A percentile compares a stretch with the other conserved stretches of the same genome.
phyloP scores from a whole-genome alignment of 2,888 invertebrate genomes.

The Thereva unica region DNA sequence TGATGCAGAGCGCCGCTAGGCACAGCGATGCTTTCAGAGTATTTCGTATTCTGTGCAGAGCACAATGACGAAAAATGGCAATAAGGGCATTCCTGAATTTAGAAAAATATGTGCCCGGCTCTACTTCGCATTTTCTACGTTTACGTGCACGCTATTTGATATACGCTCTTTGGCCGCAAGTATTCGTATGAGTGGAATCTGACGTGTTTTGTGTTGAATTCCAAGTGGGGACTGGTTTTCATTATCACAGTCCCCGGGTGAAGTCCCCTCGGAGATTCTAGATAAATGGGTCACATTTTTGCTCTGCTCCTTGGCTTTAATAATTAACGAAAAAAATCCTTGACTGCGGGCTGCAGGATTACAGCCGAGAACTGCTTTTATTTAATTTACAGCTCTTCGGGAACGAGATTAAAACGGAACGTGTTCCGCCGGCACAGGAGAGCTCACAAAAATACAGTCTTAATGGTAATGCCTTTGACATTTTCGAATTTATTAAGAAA shows the following conservation, averaged over 20 bases:
- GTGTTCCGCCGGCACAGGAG: too few relatives aligned
- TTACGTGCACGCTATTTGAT: constrained; percentile 35
- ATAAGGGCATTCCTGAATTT: constrained; percentile 43
- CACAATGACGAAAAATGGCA: constrained; percentile 44
- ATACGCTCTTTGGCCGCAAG: constrained; percentile 33
- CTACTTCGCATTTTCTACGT: constrained; percentile 5
- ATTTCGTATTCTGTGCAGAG: constrained; percentile 42
- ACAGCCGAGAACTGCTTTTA: too few relatives aligned
- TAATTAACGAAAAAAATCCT: too few relatives aligned
- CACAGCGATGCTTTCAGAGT: constrained; percentile 23
- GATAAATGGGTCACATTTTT: too few relatives aligned
- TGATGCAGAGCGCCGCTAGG: constrained; percentile 19
- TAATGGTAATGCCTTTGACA: too few relatives aligned
- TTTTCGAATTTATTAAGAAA: too few relatives aligned
- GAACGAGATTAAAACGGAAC: too few relatives aligned
- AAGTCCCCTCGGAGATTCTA: too few relatives aligned
- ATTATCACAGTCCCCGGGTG: constrained; percentile 19
- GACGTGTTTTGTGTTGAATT: constrained; percentile 30
- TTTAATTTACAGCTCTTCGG: too few relatives aligned
- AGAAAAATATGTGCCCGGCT: constrained; percentile 31
- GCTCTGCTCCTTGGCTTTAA: too few relatives aligned
- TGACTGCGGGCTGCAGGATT: too few relatives aligned
- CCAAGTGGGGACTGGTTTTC: constrained; percentile 31
- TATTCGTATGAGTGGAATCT: constrained; percentile 35
- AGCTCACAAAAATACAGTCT: too few relatives aligned